These are phyloP conservation scores for Chymomyza caudatula DNA, from an alignment of 2,888 invertebrate species.

Conservation along the genomic window DNA sequence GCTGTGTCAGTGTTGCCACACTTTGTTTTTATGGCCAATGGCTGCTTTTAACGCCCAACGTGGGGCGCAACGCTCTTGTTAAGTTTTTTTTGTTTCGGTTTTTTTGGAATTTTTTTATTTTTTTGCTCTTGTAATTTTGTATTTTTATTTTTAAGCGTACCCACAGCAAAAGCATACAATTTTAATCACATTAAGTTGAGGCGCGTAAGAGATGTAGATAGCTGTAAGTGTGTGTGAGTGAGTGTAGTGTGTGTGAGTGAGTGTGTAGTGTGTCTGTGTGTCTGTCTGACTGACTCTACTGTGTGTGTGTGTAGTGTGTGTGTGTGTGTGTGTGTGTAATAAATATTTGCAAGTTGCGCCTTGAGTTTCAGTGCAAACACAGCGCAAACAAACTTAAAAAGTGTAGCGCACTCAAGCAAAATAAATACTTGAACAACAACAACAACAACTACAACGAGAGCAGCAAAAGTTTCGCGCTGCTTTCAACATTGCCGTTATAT, in stretches of 20 bases:
- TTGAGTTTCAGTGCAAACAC: conserved; percentile 54
- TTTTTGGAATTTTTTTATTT: background rate
- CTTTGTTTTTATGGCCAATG: conserved; percentile 57
- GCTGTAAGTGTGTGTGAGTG: background rate
- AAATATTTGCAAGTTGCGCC: conserved; percentile 61
- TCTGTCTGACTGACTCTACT: conserved; percentile 13
- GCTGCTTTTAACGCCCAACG: conserved; percentile 42
- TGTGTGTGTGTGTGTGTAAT: conserved; percentile 40
- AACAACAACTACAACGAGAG: conserved; percentile 17
- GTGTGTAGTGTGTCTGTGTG: conserved; percentile 1
- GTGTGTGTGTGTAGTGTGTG: conserved; percentile 2
- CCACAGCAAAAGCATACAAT: conserved; percentile 54
- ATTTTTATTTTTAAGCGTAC: background rate
- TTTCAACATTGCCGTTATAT: too few species aligned
- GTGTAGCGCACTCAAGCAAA: conserved; percentile 70
- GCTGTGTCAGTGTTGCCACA: conserved; percentile 39
- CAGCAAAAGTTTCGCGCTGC: background rate
- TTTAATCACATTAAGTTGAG: conserved; percentile 67
- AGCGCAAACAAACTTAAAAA: conserved; percentile 70
- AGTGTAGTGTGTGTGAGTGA: background rate
- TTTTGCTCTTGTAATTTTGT: background rate
- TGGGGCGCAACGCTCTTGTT: conserved; percentile 11
- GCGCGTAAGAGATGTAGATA: background rate
- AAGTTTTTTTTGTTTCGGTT: background rate
- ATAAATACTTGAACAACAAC: conserved; percentile 59